These are phyloP conservation scores for Rhodeus uyekii DNA, from an alignment of 2,797 vertebrate species.

Conservation along the genomic window DNA sequence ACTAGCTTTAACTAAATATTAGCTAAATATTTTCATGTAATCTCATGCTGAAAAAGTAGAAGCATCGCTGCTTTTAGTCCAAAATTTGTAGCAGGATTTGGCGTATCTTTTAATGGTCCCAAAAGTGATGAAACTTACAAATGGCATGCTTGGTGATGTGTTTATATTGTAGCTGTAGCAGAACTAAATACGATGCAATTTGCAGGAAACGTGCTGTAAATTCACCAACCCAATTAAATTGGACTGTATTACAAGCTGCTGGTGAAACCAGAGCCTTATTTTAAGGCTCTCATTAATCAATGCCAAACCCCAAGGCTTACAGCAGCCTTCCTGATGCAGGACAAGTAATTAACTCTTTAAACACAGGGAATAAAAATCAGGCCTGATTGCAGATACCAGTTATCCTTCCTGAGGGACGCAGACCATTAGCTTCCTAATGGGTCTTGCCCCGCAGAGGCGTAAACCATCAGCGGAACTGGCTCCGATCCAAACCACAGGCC, in stretches of 20 bases:
- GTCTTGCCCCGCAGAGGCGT: slow-evolving; percentile 34
- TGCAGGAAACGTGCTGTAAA: slow-evolving; percentile 42
- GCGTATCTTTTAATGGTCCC: not conserved
- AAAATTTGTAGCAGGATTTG: not conserved
- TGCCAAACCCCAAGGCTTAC: slow-evolving; percentile 23
- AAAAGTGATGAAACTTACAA: slow-evolving; percentile 2
- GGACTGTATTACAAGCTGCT: slow-evolving; percentile 22
- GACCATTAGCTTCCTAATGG: slow-evolving; percentile 66
- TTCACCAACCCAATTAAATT: slow-evolving; percentile 35
- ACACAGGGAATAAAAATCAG: slow-evolving; percentile 60
- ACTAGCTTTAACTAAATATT: too few species aligned
- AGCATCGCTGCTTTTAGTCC: not conserved
- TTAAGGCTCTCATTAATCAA: slow-evolving; percentile 36
- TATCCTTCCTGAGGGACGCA: slow-evolving; percentile 63
- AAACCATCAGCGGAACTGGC: slow-evolving; percentile 43
- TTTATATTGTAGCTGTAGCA: slow-evolving; percentile 21
- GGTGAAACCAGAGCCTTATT: slow-evolving; percentile 36
- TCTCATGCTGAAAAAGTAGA: not conserved
- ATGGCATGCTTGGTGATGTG: not conserved
- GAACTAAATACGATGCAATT: slow-evolving; percentile 34
- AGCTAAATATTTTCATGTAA: not conserved
- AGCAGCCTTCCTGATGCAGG: slow-evolving; percentile 34
- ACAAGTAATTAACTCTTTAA: slow-evolving; percentile 69
- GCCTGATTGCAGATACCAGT: slow-evolving; percentile 67
- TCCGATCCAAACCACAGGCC: slow-evolving; percentile 45